A percentile compares a stretch with the other conserved stretches of the same genome.
phyloP scores from a whole-genome alignment of 2,113 vertebrate genomes.

The Eurystomus gularis region DNA sequence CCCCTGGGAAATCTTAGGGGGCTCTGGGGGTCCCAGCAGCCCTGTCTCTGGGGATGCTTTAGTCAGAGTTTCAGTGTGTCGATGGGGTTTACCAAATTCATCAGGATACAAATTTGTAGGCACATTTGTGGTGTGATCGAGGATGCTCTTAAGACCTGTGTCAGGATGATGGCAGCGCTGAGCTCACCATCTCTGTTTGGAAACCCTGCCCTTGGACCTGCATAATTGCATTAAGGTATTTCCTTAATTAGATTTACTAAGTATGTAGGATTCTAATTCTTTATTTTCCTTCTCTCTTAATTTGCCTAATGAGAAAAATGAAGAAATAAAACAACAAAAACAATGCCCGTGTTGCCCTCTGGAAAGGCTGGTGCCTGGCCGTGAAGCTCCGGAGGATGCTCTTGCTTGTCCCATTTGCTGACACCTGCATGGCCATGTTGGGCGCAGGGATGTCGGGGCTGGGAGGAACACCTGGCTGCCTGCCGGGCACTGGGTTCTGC shows the following conservation, averaged over 20 bases:
- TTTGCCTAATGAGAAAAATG: slow-evolving; percentile 24
- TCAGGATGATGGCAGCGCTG: neutral
- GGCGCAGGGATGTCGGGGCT: accelerated
- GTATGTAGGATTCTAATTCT: slow-evolving; percentile 8
- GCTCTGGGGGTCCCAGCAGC: neutral
- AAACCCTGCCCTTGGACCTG: neutral
- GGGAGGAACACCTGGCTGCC: neutral
- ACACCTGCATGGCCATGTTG: neutral
- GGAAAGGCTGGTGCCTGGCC: neutral
- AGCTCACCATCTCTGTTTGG: accelerated
- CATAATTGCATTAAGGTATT: slow-evolving; percentile 20
- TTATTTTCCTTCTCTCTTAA: neutral
- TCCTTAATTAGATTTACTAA: slow-evolving; percentile 43
- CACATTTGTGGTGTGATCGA: neutral
- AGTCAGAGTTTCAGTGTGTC: neutral
- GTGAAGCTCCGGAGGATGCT: accelerated
- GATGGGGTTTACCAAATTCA: accelerated
- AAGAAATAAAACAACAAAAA: neutral
- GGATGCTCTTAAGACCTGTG: neutral
- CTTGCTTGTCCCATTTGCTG: accelerated
- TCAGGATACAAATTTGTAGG: neutral
- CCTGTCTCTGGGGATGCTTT: neutral
- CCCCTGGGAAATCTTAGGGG: neutral
- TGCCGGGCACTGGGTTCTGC: neutral
- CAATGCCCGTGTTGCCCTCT: accelerated